A percentile compares a stretch with the other conserved stretches of the same genome.
Evolutionary conservation across 35 echinoderm and acorn worm genomes (phyloP).

Genomic region (Patiria miniata): DNA sequence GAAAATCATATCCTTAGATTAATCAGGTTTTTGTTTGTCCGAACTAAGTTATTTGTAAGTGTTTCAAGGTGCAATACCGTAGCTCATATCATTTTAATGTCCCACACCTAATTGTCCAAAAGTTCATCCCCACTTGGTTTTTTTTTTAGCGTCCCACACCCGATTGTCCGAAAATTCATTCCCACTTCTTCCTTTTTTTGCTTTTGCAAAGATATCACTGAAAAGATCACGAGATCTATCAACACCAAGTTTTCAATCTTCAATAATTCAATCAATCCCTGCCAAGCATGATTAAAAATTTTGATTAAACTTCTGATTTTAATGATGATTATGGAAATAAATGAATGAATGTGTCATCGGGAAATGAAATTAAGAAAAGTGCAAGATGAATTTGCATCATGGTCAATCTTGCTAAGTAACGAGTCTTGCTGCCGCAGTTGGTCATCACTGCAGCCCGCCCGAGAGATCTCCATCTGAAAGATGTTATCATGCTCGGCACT

Average conservation of each 20-base stretch:
- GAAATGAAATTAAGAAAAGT: constrained; percentile 1
- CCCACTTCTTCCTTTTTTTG: too few relatives aligned
- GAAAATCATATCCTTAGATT: too few relatives aligned
- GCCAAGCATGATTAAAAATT: neutral
- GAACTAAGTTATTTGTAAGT: too few relatives aligned
- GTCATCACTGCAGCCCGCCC: neutral
- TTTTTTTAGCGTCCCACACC: too few relatives aligned
- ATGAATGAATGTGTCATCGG: neutral
- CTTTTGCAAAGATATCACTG: too few relatives aligned
- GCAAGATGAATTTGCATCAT: neutral
- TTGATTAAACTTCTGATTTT: neutral
- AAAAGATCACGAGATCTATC: too few relatives aligned
- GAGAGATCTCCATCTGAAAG: neutral
- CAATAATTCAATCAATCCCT: neutral
- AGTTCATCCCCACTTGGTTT: too few relatives aligned
- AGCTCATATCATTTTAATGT: too few relatives aligned
- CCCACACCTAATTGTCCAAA: too few relatives aligned
- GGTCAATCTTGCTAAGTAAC: neutral
- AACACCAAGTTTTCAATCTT: constrained; percentile 3
- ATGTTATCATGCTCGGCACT: constrained; percentile 5
- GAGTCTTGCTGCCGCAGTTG: neutral
- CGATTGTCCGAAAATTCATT: too few relatives aligned
- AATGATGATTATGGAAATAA: neutral
- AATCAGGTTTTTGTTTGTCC: too few relatives aligned
- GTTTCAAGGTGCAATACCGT: too few relatives aligned